Conservation (phyloP, 2,888 invertebrate species). For the Lasioglossum figueresi region DNA sequence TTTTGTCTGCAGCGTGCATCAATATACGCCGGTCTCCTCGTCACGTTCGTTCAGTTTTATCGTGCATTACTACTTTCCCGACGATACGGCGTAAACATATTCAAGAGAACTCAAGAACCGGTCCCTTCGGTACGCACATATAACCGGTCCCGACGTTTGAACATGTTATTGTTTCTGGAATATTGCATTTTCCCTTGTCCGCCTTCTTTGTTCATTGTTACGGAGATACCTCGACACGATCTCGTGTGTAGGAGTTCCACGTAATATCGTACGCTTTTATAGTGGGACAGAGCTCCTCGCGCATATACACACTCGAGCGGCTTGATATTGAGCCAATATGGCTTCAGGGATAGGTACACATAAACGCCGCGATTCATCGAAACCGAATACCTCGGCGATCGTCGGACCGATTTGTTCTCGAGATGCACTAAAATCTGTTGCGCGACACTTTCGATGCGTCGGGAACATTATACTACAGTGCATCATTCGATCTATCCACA, state of each 20-base stretch:
- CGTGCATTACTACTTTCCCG: neutral
- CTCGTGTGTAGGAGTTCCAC: neutral
- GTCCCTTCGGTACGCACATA: neutral
- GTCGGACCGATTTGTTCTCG: neutral
- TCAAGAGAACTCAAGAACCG: neutral
- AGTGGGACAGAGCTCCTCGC: neutral
- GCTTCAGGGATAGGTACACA: constrained; percentile 38
- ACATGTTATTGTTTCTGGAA: constrained; percentile 8
- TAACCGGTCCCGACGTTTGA: neutral
- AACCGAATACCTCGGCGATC: neutral
- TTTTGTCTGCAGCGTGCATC: neutral
- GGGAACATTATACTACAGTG: no score
- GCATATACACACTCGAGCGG: neutral
- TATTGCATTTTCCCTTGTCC: neutral
- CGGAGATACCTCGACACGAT: neutral
- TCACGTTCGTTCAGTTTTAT: neutral
- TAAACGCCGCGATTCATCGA: constrained; percentile 14
- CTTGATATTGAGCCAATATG: constrained; percentile 9
- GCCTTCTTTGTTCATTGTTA: neutral
- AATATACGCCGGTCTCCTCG: neutral
- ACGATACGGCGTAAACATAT: neutral
- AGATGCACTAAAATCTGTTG: constrained; percentile 5
- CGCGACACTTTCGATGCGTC: neutral
- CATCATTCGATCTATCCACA: neutral
- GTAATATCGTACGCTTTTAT: constrained; percentile 3